A percentile compares a stretch with the other conserved stretches of the same genome.
Conservation (phyloP, 2,797 vertebrate species). For the Sphenopsis melanotis region DNA sequence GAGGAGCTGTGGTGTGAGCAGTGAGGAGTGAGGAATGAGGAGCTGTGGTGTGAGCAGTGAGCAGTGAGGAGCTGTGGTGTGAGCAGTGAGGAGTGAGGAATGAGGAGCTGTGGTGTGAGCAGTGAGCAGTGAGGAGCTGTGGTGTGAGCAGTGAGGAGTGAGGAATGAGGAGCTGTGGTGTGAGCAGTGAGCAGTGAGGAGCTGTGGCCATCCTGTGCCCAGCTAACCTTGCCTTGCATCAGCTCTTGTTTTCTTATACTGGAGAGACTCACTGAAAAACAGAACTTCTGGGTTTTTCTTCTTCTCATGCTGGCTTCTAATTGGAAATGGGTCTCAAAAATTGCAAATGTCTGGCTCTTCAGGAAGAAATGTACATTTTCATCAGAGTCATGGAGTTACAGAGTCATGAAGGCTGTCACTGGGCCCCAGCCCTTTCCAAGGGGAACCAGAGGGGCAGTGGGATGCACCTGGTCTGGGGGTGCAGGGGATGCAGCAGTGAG, state of each 20-base stretch:
- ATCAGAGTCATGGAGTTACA: background rate
- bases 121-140: background rate
- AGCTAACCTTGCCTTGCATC: background rate
- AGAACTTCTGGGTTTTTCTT: background rate
- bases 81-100: too few species aligned
- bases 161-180: background rate
- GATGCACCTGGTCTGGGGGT: background rate
- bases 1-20: background rate
- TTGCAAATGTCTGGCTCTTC: background rate
- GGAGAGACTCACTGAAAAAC: background rate
- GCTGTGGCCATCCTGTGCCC: background rate
- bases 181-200: background rate
- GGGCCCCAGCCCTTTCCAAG: background rate
- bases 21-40: background rate
- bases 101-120: background rate
- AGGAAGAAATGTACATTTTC: background rate
- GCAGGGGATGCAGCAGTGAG: background rate
- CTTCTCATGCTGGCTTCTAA: background rate
- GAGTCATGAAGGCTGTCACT: rapidly evolving
- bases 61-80: background rate
- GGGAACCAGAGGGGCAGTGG: background rate
- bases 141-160: background rate
- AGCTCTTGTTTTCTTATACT: background rate
- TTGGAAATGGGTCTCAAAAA: background rate
- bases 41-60: background rate